Base-by-base conservation (phyloP, 2,888 invertebrate species). In the Plagiodera versicolora region DNA sequence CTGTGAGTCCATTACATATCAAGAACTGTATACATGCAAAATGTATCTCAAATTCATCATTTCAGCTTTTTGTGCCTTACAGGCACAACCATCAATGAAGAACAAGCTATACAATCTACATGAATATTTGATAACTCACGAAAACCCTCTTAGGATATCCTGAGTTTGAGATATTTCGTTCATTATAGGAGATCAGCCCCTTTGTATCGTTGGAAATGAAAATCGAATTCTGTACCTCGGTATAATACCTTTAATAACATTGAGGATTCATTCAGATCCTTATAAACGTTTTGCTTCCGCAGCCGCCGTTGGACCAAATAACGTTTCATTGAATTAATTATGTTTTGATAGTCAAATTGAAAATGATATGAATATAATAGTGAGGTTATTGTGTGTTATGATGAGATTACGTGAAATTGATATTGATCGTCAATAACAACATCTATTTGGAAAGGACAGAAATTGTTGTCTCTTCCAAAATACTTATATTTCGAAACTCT, bases 311-410 rank as follows among this genome's bases (percentile, higher is more conserved):
- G 39, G 14, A n/a, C 3, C 24, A 24, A 6, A 24, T 24, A 24
- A 5, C n/a, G 6, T 32, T 28, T 28, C 51, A 35, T 44, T 24
- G 53, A 20, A 53, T 53, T 53, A 45, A 53, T 44, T 44, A 18
- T 28, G n/a, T 28, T 11, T 20, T 30, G 55, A 55, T 55, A 30
- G 20, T 30, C 6, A 24, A 5, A 24, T n/a, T n/a, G n/a, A n/a
- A n/a, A n/a, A n/a, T n/a, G n/a, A n/a, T 24, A 24, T 24, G 24
- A 24, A 6, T 24, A 24, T 6, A 24, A 24, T 24, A 6, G 24
- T 24, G 24, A 24, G 18, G 19, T 8, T 17, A 9, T 20, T n/a
- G 1, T 1, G 11, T 4, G 4, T 1, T 8, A 18, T 20, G 20
- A 9, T 19, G 0, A 0, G 19, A 9, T n/a, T 20, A 11, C 47